Evolutionary conservation across 2,113 vertebrate species (phyloP).

Genomic region (Diphyllodes magnificus): DNA sequence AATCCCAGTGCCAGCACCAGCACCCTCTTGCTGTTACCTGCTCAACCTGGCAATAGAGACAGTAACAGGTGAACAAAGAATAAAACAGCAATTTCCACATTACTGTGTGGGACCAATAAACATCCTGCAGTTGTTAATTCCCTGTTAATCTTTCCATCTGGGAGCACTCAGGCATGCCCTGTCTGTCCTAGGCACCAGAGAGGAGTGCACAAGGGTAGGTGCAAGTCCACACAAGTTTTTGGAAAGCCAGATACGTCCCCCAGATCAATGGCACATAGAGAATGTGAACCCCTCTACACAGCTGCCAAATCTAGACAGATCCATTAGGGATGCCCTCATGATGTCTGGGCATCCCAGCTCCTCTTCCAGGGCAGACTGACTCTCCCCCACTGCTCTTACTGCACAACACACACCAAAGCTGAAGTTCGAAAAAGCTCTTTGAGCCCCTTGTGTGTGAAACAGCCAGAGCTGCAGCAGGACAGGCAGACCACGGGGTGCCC

Average conservation of each 20-base stretch:
- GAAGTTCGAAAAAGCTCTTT: neutral
- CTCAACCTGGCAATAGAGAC: neutral
- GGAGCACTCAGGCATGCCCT: neutral
- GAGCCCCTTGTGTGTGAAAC: neutral
- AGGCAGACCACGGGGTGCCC: accelerated
- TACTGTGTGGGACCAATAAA: neutral
- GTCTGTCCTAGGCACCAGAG: neutral
- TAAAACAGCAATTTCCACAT: neutral
- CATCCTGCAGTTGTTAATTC: neutral
- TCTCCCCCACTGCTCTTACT: accelerated
- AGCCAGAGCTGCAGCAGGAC: neutral
- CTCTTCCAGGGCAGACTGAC: neutral
- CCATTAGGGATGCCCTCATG: accelerated
- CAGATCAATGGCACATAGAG: accelerated
- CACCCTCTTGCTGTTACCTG: neutral
- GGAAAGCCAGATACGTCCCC: neutral
- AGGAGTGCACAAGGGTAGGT: neutral
- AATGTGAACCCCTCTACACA: accelerated
- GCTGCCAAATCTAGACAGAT: too few relatives aligned
- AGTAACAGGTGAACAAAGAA: neutral
- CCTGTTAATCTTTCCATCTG: accelerated
- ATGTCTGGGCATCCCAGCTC: neutral
- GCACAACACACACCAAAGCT: neutral
- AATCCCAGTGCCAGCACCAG: neutral
- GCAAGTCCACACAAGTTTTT: neutral